Evolutionary conservation across 2,888 invertebrate genomes (phyloP), one percentile per base, ranked within the genome.

Genomic region (Papilio demoleus): DNA sequence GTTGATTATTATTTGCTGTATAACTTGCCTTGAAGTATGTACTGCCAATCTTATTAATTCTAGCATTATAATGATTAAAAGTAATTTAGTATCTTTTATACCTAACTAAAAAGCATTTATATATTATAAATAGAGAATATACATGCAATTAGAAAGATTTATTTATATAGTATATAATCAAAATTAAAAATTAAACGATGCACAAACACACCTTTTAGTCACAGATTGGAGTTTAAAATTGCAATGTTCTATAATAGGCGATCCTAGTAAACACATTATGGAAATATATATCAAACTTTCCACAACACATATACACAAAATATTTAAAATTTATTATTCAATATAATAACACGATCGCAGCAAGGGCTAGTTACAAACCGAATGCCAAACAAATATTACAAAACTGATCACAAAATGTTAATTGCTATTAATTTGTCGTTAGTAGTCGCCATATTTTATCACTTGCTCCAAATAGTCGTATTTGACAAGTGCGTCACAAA

Each of bases 381-480:
- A 73, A 72, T 71, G 75, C 78, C 76, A 60, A 62, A 79, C 76
- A 76, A 73, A 70, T 84, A 73, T 38, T 1, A 38, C 38, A 31
- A 38, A 67, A 71, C 79, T 70, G 77, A 83, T 82, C 80, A 82
- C 73, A 74, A 77, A 78, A 80, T 75, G 70, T 77, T 78, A 79
- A 83, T 53, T 76, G 75, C 81, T 81, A 90, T 90, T 89, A 87
- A 88, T 87, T 84, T 82, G 76, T 85, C 87, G 86, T 91, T 70
- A 71, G 65, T 73, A 64, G 73, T 71, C 75, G 74, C 73, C 74
- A 68, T 75, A 79, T 79, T 76, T 85, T 86, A 86, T 85, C 85
- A 73, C 67, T 75, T 81, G 88, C 76, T 85, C 88, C 68, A 85
- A 88, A 88, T 88, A 81, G 80, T 74, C 75, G 80, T 79, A 31